These are phyloP conservation scores for Drosophila nebulosa DNA, from an alignment of 1,140 invertebrate genomes.

Conservation along the genomic window DNA sequence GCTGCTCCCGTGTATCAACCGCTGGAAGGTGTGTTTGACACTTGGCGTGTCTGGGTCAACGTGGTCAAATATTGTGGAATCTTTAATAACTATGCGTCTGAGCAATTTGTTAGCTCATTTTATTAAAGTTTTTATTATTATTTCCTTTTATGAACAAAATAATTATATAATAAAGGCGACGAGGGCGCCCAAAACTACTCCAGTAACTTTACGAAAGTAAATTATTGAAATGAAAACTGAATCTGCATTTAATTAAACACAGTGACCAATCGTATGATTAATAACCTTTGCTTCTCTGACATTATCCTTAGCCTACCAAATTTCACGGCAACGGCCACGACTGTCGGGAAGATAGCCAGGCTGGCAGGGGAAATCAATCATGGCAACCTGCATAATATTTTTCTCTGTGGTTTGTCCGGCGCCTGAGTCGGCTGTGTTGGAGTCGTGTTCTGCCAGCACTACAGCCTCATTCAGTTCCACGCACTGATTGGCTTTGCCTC, in stretches of 20 bases:
- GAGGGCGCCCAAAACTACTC: background rate
- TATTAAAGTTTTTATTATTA: slow-evolving; percentile 12
- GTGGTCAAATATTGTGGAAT: slow-evolving; percentile 33
- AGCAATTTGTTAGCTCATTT: background rate
- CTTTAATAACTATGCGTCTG: background rate
- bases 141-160: background rate
- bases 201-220: background rate
- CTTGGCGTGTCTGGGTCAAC: slow-evolving; percentile 35
- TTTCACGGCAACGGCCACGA: slow-evolving; percentile 70
- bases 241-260: background rate
- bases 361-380: slow-evolving; percentile 79
- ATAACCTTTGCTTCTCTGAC: too few relatives aligned
- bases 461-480: slow-evolving; percentile 56
- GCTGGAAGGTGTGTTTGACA: slow-evolving; percentile 50
- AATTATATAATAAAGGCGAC: background rate
- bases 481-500: slow-evolving; percentile 49
- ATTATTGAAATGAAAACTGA: background rate
- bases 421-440: background rate
- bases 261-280: background rate
- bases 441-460: slow-evolving; percentile 31
- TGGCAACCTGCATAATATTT: slow-evolving; percentile 60
- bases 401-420: slow-evolving; percentile 15
- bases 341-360: slow-evolving; percentile 72
- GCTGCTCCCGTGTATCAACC: slow-evolving; percentile 18
- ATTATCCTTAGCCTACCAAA: slow-evolving; percentile 44